Evolutionary conservation across 2,113 vertebrate genomes (phyloP).

Genomic region (Spea bombifrons): DNA sequence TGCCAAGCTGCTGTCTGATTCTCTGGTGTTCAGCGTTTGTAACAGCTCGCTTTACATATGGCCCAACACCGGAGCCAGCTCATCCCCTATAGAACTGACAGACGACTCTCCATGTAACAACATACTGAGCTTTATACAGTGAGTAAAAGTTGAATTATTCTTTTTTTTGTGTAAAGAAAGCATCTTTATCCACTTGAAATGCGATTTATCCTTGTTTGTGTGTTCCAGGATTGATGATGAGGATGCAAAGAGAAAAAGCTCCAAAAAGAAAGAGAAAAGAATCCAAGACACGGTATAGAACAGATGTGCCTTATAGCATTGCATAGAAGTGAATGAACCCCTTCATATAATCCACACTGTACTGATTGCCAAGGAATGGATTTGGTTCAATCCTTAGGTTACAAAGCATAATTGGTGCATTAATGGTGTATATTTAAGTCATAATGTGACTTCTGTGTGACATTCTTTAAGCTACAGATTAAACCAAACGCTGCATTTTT

Average conservation of each 20-base stretch:
- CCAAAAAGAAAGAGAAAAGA: slow-evolving; percentile 68
- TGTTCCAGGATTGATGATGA: slow-evolving; percentile 65
- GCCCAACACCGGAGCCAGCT: slow-evolving; percentile 73
- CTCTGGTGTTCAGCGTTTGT: slow-evolving; percentile 75
- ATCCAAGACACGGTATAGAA: slow-evolving; percentile 59
- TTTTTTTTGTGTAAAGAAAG: not conserved
- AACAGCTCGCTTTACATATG: slow-evolving; percentile 81
- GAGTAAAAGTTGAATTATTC: slow-evolving; percentile 54
- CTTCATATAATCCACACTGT: too few species aligned
- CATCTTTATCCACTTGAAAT: not conserved
- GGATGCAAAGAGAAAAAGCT: slow-evolving; percentile 62
- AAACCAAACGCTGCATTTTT: too few species aligned
- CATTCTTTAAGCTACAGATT: too few species aligned
- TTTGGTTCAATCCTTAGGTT: too few species aligned
- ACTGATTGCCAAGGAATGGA: too few species aligned
- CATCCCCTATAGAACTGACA: slow-evolving; percentile 66
- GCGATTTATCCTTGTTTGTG: slow-evolving; percentile 15
- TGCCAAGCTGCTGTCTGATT: slow-evolving; percentile 76
- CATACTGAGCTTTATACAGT: slow-evolving; percentile 74
- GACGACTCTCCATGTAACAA: slow-evolving; percentile 71
- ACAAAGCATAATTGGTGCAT: too few species aligned
- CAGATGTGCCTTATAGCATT: too few species aligned
- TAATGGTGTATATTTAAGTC: too few species aligned
- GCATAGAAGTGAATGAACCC: too few species aligned
- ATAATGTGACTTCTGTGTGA: too few species aligned